Base-by-base conservation (phyloP, 2,113 vertebrate species). In the Siniperca knerii region DNA sequence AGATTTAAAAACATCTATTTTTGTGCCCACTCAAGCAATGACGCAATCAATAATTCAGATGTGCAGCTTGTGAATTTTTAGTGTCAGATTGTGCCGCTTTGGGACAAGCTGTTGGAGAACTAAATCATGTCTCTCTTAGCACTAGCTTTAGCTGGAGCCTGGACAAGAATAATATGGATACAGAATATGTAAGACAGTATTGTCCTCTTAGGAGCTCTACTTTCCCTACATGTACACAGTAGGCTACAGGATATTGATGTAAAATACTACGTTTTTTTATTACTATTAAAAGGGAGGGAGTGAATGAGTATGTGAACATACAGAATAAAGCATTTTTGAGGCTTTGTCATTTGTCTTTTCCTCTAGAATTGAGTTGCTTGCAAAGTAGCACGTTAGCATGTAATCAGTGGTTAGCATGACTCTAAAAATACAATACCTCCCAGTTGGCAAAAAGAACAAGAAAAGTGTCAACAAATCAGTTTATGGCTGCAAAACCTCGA, bases 11-110 rank as follows among this genome's bases (percentile, higher is more conserved):
- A 86, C 76, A 85, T 90, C 84, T 92, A 86, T 91, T 90, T 93
- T 84, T 89, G 81, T 81, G 71, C 90, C 70, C 62, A 75, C 78
- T 87, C 79, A 77, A 83, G 85, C 85, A 87, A 89, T 83, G 86
- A 85, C 18, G 18, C 68, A 85, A 91, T 94, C 92, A 93, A 92
- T 92, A 92, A 92, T 93, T 93, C 80, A 93, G 84, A 88, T 81
- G 58, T 83, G 79, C 85, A 88, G 80, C 81, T 79, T 92, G 82
- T 86, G 81, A 85, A 85, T 75, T 87, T 85, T 89, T 84, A 73
- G 66, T 82, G 68, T 80, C 78, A 77, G 70, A 89, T 87, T 70
- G 60, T 86, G 37, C 55, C 20, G 65, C 84, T 90, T 69, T 85
- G 64, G 82, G 71, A 87, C 35, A 66, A 81, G 79, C 84, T 88